phyloP scores from a whole-genome alignment of 2,113 vertebrate species.

The Hyperoodon ampullatus region DNA sequence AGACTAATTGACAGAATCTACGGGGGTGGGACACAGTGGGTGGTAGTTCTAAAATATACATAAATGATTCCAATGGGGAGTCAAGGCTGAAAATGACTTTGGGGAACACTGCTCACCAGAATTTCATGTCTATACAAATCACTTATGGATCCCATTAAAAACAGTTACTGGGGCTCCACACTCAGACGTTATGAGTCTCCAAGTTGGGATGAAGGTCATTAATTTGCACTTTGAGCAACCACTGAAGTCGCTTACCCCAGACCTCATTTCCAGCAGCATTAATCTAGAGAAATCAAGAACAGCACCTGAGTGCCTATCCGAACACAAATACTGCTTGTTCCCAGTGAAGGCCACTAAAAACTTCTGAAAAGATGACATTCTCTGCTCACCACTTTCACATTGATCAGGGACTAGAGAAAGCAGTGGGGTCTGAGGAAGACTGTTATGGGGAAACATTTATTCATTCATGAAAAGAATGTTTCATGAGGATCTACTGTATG shows the following conservation, averaged over 20 bases:
- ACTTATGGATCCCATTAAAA: not conserved
- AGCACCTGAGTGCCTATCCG: not conserved
- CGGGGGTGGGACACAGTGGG: not conserved
- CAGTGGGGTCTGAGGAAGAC: not conserved
- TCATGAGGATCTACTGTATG: not conserved
- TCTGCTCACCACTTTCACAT: not conserved
- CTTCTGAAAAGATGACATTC: not conserved
- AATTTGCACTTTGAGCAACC: not conserved
- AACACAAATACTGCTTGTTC: not conserved
- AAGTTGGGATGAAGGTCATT: not conserved
- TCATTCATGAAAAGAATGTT: not conserved
- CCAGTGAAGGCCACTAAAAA: not conserved
- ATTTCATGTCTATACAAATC: not conserved
- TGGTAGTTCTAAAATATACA: not conserved
- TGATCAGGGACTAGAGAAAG: not conserved
- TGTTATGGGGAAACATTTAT: not conserved
- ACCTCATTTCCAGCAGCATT: not conserved
- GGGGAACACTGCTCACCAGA: not conserved
- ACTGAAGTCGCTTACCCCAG: not conserved
- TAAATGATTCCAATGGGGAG: not conserved
- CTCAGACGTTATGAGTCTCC: not conserved
- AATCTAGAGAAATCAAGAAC: not conserved
- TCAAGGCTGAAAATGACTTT: not conserved
- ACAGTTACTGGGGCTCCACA: not conserved
- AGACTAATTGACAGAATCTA: not conserved